Evolutionary conservation across 2,113 vertebrate genomes (phyloP).

Genomic region (Chlamydotis undulata): DNA sequence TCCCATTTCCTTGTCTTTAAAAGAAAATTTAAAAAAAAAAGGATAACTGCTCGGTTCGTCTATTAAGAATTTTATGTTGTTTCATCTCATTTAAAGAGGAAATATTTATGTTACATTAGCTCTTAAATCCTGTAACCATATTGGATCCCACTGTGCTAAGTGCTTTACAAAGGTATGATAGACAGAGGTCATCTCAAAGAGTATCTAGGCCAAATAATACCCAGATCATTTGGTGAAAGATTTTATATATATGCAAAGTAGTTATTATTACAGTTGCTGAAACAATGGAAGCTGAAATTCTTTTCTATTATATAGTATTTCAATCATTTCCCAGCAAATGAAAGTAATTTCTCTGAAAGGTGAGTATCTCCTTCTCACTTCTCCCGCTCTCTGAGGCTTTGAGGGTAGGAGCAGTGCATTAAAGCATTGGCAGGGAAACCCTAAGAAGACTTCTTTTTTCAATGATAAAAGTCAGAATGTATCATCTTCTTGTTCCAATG

Average conservation of each 20-base stretch:
- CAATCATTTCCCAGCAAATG: background rate
- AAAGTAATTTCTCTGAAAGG: background rate
- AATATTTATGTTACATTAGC: background rate
- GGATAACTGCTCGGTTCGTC: background rate
- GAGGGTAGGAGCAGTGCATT: accelerated
- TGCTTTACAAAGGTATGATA: background rate
- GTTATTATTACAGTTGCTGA: background rate
- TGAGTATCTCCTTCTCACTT: background rate
- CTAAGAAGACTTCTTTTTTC: background rate
- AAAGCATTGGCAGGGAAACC: background rate
- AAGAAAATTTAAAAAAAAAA: background rate
- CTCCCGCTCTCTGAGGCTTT: background rate
- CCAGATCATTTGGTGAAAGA: background rate
- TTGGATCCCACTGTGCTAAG: background rate
- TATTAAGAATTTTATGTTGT: background rate
- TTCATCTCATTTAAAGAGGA: background rate
- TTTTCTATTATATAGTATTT: background rate
- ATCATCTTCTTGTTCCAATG: background rate
- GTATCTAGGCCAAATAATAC: background rate
- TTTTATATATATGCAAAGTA: background rate
- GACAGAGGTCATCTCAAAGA: background rate
- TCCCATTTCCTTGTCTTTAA: background rate
- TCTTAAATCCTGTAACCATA: background rate
- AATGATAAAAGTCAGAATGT: background rate
- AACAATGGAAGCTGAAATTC: background rate